A percentile compares a stretch with the other conserved stretches of the same genome.
Evolutionary conservation across 2,797 vertebrate species (phyloP).

Genomic region (Gila robusta): DNA sequence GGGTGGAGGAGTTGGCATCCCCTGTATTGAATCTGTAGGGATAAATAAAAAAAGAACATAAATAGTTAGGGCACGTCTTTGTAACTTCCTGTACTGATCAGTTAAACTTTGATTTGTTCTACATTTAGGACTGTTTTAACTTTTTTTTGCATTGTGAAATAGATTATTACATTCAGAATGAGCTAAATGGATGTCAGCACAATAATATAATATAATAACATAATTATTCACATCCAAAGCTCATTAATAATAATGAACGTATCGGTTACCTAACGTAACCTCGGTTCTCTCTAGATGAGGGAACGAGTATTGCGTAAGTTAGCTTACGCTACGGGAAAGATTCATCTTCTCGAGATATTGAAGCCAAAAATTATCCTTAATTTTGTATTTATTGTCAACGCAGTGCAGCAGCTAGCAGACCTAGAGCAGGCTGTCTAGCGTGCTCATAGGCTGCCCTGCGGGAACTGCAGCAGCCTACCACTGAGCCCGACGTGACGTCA

Average conservation of each 20-base stretch:
- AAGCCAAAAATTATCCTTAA: no score
- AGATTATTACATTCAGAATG: neutral
- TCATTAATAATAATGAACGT: constrained; percentile 10
- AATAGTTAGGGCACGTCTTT: neutral
- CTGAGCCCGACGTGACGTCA: no score
- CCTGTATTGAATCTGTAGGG: constrained; percentile 82
- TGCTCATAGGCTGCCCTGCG: no score
- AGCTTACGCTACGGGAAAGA: no score
- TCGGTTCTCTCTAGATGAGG: no score
- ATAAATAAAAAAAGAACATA: neutral
- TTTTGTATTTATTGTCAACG: no score
- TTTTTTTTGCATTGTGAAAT: neutral
- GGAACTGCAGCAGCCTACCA: no score
- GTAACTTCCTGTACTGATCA: neutral
- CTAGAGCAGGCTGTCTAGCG: no score
- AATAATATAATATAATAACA: neutral
- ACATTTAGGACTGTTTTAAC: neutral
- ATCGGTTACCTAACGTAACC: no score
- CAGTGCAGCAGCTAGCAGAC: no score
- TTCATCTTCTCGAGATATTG: no score
- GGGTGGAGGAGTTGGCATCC: constrained; percentile 86
- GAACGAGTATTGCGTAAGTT: no score
- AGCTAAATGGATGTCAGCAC: constrained; percentile 5
- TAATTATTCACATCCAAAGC: constrained; percentile 10
- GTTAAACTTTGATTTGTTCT: neutral